A percentile compares a stretch with the other conserved stretches of the same genome.
phyloP scores from a whole-genome alignment of 2,888 invertebrate genomes.

The Ennomos quercinarius region DNA sequence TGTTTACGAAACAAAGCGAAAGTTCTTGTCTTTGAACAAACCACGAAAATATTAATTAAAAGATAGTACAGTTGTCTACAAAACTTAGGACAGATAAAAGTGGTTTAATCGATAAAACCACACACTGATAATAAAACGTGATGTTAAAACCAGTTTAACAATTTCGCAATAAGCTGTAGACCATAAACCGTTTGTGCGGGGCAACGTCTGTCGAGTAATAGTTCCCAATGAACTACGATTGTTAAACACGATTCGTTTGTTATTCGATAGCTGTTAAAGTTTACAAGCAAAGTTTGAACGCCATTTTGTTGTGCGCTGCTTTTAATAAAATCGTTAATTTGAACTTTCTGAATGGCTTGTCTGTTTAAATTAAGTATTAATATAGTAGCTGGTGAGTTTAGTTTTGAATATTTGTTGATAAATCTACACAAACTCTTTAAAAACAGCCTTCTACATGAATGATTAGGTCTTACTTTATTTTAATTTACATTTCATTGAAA shows the following conservation, averaged over 20 bases:
- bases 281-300: constrained; percentile 13
- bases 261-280: constrained; percentile 3
- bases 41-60: constrained; percentile 37
- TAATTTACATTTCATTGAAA: too few species aligned
- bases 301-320: constrained; percentile 9
- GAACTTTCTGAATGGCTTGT: constrained; percentile 17
- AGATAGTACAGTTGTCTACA: neutral
- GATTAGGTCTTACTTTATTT: too few species aligned
- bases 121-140: too few species aligned
- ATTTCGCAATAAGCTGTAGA: too few species aligned
- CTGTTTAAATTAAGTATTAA: constrained; percentile 23
- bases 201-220: too few species aligned
- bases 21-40: constrained; percentile 24
- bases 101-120: too few species aligned
- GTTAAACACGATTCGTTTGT: neutral
- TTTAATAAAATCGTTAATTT: constrained; percentile 22
- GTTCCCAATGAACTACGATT: too few species aligned
- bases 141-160: too few species aligned
- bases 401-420: constrained; percentile 4
- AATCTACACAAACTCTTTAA: neutral
- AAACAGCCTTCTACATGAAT: too few species aligned
- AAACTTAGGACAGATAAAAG: too few species aligned
- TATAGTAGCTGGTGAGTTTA: constrained; percentile 3
- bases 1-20: constrained; percentile 30
- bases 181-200: too few species aligned